Conservation (phyloP, 1,140 invertebrate genomes). For the Glossosoma conforme region DNA sequence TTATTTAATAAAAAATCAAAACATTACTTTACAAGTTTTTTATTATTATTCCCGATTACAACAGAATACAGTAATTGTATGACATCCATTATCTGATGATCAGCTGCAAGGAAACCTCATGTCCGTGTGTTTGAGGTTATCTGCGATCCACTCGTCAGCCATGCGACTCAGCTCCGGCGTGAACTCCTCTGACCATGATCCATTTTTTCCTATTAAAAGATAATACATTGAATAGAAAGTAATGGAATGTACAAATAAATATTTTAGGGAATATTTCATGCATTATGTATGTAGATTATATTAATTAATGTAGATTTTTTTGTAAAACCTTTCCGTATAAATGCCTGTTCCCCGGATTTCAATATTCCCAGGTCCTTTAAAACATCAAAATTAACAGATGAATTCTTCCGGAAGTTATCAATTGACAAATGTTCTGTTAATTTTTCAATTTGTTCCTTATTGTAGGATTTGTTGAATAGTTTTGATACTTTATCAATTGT, state of each 20-base stretch:
- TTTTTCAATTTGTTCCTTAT: conserved; percentile 47
- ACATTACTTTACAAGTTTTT: conserved; percentile 7
- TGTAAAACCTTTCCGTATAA: conserved; percentile 56
- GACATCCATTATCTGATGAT: background rate
- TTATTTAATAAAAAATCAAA: conserved; percentile 32
- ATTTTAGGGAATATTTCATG: background rate
- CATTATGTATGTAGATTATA: background rate
- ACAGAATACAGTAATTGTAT: background rate
- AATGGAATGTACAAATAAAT: background rate
- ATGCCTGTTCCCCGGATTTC: conserved; percentile 47
- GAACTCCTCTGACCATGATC: conserved; percentile 61
- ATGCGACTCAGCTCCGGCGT: conserved; percentile 51
- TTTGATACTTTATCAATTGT: conserved; percentile 51
- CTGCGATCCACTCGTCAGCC: conserved; percentile 59
- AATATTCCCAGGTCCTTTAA: conserved; percentile 56
- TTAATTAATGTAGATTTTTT: background rate
- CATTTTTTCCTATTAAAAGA: conserved; percentile 48
- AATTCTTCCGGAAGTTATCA: conserved; percentile 68
- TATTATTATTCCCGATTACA: conserved; percentile 9
- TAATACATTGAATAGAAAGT: conserved; percentile 4
- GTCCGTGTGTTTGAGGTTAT: conserved; percentile 55
- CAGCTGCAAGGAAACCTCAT: conserved; percentile 46
- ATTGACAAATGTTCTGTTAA: conserved; percentile 64
- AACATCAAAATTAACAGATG: conserved; percentile 61
- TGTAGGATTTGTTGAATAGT: conserved; percentile 57